Evolutionary conservation across 2,797 vertebrate genomes (phyloP).

Genomic region (Cheirogaleus major): DNA sequence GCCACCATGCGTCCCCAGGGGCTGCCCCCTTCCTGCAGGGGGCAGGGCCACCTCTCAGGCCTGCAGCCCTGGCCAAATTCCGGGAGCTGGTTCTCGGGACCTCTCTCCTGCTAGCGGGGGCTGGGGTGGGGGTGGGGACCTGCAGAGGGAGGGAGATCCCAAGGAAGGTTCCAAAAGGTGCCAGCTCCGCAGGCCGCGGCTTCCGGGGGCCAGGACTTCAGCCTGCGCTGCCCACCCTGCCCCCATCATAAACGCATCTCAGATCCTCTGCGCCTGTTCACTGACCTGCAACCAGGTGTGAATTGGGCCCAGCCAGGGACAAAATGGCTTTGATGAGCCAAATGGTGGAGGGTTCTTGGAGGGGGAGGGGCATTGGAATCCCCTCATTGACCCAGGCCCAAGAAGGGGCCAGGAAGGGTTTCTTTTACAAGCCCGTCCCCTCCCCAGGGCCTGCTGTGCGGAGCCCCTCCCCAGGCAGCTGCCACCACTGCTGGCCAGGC

Average conservation of each 20-base stretch:
- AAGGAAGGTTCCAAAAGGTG: constrained; percentile 41
- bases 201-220: neutral
- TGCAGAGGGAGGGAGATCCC: neutral
- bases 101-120: neutral
- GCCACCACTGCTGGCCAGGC: rapidly evolving
- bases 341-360: constrained; percentile 16
- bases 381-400: neutral
- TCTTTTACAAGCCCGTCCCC: neutral
- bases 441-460: neutral
- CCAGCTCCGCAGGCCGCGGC: neutral
- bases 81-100: neutral
- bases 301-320: constrained; percentile 49
- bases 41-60: neutral
- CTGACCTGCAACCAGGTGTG: constrained; percentile 48
- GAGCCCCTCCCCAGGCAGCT: too few relatives aligned
- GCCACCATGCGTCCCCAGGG: rapidly evolving
- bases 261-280: neutral
- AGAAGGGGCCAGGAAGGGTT: neutral
- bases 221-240: neutral
- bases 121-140: neutral
- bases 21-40: neutral
- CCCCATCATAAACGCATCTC: neutral
- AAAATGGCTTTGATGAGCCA: constrained; percentile 72
- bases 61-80: neutral
- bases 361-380: neutral